Evolutionary conservation across 2,888 invertebrate species (phyloP).

Genomic region (Allygus modestus): DNA sequence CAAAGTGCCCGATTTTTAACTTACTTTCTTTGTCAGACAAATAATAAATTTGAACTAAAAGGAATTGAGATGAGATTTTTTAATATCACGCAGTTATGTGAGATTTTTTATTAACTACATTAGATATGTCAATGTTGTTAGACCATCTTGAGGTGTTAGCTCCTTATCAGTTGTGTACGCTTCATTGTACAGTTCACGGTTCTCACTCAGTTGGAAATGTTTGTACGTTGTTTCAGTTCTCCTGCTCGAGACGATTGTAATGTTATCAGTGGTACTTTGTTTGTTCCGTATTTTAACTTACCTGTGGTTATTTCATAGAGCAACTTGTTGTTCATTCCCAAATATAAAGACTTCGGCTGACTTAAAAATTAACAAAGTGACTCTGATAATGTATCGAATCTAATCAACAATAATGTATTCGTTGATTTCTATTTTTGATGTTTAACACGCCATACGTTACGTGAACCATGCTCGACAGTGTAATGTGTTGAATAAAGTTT

Average conservation of each 20-base stretch:
- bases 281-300: not conserved
- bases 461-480: too few relatives aligned
- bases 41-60: constrained; percentile 59
- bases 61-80: constrained; percentile 62
- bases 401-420: too few relatives aligned
- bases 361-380: too few relatives aligned
- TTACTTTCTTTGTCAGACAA: constrained; percentile 54
- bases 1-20: constrained; percentile 33
- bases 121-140: constrained; percentile 60
- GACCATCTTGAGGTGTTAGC: constrained; percentile 49
- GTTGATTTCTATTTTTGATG: too few relatives aligned
- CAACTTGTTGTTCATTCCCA: not conserved
- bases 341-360: too few relatives aligned
- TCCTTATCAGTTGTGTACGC: constrained; percentile 15
- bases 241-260: not conserved
- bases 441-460: too few relatives aligned
- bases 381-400: too few relatives aligned
- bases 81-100: constrained; percentile 55
- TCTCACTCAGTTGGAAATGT: not conserved
- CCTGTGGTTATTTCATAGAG: constrained; percentile 20
- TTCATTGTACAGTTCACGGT: constrained; percentile 16
- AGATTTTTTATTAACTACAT: constrained; percentile 58
- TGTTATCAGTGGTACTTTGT: constrained; percentile 4
- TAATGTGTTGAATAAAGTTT: too few relatives aligned
- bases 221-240: too few relatives aligned